phyloP scores from a whole-genome alignment of 2,888 invertebrate genomes.

The Ectemnius continuus region DNA sequence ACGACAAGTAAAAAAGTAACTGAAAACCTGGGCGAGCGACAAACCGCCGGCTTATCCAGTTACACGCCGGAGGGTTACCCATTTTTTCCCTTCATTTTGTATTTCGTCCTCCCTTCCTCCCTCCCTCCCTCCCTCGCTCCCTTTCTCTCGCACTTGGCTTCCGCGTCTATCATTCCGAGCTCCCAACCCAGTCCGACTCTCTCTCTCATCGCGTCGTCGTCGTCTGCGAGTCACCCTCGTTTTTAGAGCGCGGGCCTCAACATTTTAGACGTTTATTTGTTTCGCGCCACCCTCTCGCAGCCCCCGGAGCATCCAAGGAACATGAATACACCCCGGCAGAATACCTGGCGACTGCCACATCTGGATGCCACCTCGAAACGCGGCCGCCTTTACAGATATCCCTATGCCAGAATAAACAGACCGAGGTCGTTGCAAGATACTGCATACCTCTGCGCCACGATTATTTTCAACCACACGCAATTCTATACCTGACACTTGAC shows the following conservation, averaged over 20 bases:
- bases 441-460: too few relatives aligned
- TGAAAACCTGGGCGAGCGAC: constrained; percentile 66
- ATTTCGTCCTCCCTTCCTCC: constrained; percentile 19
- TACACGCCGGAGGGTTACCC: constrained; percentile 57
- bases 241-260: constrained; percentile 4
- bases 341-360: constrained; percentile 2
- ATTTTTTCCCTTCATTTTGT: constrained; percentile 51
- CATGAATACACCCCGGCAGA: background rate
- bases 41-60: constrained; percentile 69
- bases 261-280: constrained; percentile 22
- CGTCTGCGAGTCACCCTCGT: constrained; percentile 37
- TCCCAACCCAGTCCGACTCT: constrained; percentile 15
- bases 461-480: background rate
- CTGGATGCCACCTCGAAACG: too few relatives aligned
- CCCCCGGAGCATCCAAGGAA: background rate
- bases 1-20: constrained; percentile 65
- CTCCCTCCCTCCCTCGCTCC: background rate
- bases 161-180: constrained; percentile 21
- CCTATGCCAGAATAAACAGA: too few relatives aligned
- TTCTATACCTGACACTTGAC: background rate
- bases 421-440: too few relatives aligned
- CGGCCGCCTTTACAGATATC: too few relatives aligned
- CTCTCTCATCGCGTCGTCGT: constrained; percentile 31
- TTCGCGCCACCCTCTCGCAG: constrained; percentile 9
- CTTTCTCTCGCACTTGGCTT: background rate